These are phyloP conservation scores for Leptinotarsa undecemlineata DNA, from an alignment of 1,140 invertebrate genomes.

Conservation along the genomic window DNA sequence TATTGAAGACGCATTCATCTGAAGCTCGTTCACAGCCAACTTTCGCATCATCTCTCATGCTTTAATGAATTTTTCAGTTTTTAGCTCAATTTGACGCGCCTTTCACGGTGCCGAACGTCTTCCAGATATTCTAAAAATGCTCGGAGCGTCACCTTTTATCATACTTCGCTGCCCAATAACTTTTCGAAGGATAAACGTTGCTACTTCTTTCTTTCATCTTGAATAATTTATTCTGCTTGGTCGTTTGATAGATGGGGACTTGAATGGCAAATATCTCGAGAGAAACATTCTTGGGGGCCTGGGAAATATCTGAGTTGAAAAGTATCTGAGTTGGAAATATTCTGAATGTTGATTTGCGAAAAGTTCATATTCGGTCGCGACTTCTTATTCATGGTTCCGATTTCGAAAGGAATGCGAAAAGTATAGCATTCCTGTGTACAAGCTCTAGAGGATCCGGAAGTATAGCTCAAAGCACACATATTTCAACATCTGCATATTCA, in stretches of 20 bases:
- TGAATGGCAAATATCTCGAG: neutral
- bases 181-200: neutral
- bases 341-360: too few species aligned
- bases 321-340: too few species aligned
- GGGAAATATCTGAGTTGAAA: neutral
- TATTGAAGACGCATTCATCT: too few species aligned
- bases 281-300: neutral
- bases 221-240: constrained; percentile 5
- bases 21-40: neutral
- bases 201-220: neutral
- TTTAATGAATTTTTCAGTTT: neutral
- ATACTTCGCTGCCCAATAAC: neutral
- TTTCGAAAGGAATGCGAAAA: too few species aligned
- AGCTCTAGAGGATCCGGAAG: too few species aligned
- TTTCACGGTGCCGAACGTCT: neutral
- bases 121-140: neutral
- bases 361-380: too few species aligned
- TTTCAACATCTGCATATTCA: too few species aligned
- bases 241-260: neutral
- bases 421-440: too few species aligned
- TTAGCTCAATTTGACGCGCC: neutral
- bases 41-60: neutral
- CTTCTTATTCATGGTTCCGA: too few species aligned
- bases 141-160: constrained; percentile 3
- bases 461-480: too few species aligned